Percentiles rank a stretch among this genome's conserved stretches.
Evolutionary conservation across 2,113 vertebrate genomes (phyloP).

Genomic region (Pangasianodon hypophthalmus): DNA sequence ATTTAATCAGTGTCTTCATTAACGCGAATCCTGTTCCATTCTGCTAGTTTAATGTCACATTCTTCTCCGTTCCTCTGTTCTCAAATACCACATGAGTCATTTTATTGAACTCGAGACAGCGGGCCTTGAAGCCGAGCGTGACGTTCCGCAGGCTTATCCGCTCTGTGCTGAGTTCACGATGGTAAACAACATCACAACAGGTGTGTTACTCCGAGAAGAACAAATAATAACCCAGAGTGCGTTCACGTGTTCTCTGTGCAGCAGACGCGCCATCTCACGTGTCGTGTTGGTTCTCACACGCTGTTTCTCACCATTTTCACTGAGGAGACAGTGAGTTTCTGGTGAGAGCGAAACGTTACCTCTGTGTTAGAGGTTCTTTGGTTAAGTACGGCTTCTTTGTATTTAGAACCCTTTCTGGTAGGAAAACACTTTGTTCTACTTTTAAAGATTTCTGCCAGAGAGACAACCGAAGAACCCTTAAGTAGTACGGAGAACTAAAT

Average conservation of each 20-base stretch:
- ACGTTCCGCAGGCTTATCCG: background rate
- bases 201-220: background rate
- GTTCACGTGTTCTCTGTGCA: background rate
- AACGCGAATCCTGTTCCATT: background rate
- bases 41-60: conserved; percentile 59
- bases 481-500: background rate
- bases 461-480: background rate
- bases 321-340: background rate
- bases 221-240: background rate
- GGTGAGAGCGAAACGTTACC: background rate
- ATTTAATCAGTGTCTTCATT: background rate
- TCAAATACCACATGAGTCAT: conserved; percentile 61
- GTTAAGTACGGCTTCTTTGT: background rate
- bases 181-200: background rate
- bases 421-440: background rate
- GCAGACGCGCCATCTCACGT: background rate
- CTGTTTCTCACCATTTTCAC: background rate
- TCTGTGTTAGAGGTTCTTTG: background rate
- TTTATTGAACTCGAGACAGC: conserved; percentile 57
- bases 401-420: background rate
- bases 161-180: background rate
- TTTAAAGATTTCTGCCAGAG: background rate
- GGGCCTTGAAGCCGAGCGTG: conserved; percentile 1
- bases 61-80: conserved; percentile 54
- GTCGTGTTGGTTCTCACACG: background rate